phyloP scores from a whole-genome alignment of 2,888 invertebrate genomes.

The Tenthredo scrophulariae region DNA sequence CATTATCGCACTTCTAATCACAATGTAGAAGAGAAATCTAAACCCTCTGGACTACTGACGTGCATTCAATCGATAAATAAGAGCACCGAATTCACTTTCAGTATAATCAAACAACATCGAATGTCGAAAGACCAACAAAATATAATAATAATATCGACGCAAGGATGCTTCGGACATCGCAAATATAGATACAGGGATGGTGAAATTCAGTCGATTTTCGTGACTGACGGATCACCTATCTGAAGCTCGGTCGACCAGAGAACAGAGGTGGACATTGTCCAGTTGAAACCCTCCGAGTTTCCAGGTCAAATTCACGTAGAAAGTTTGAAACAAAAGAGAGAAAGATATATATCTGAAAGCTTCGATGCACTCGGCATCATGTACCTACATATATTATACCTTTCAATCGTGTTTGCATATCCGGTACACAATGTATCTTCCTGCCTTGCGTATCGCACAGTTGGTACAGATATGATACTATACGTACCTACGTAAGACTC shows the following conservation, averaged over 20 bases:
- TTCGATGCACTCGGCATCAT: conserved; percentile 26
- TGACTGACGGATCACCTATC: conserved; percentile 8
- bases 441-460: conserved; percentile 30
- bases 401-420: conserved; percentile 41
- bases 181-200: not conserved
- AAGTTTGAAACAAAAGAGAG: conserved; percentile 24
- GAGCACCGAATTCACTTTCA: not conserved
- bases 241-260: not conserved
- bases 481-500: not conserved
- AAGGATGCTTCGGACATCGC: not conserved
- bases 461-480: not conserved
- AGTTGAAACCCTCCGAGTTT: conserved; percentile 22
- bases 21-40: not conserved
- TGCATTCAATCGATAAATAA: not conserved
- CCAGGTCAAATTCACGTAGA: conserved; percentile 3
- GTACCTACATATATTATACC: not conserved
- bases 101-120: not conserved
- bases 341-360: not conserved
- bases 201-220: conserved; percentile 1
- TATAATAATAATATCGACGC: not conserved
- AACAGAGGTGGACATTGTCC: conserved; percentile 1
- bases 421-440: conserved; percentile 31
- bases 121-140: not conserved
- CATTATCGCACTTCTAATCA: not conserved
- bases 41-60: not conserved